Evolutionary conservation across 2,888 invertebrate genomes (phyloP).

Genomic region (Aphidoletes aphidimyza): DNA sequence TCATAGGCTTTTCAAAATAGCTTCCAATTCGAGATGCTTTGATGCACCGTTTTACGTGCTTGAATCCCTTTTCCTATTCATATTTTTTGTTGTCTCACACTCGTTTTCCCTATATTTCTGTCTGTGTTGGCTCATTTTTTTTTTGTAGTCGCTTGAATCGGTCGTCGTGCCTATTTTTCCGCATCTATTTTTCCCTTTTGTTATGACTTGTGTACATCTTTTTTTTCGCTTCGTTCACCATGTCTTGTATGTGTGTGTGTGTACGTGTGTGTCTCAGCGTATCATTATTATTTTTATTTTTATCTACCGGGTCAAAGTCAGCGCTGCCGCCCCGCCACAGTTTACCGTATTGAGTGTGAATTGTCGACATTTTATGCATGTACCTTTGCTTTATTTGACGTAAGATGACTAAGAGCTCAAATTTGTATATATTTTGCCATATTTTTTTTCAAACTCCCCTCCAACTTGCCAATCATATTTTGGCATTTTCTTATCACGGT

Average conservation of each 20-base stretch:
- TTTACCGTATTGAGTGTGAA: neutral
- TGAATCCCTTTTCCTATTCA: neutral
- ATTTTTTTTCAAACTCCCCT: slow-evolving; percentile 40
- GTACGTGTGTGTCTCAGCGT: neutral
- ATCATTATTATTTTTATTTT: slow-evolving; percentile 37
- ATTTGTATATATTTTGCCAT: neutral
- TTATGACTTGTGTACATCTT: neutral
- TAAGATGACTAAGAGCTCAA: neutral
- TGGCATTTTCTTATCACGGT: neutral
- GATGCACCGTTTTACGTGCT: slow-evolving; percentile 27
- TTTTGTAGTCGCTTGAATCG: neutral
- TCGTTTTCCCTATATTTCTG: neutral
- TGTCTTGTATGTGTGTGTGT: no score
- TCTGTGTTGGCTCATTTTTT: neutral
- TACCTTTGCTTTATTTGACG: neutral
- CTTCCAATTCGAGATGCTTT: slow-evolving; percentile 11
- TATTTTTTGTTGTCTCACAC: neutral
- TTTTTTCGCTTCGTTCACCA: neutral
- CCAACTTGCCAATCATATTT: slow-evolving; percentile 15
- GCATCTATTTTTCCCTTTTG: slow-evolving; percentile 8
- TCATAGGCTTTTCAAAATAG: neutral
- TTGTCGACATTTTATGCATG: slow-evolving; percentile 7
- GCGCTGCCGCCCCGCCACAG: neutral
- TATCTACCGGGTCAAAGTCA: neutral
- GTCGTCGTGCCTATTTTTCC: slow-evolving; percentile 14